Conservation (phyloP, 1,140 invertebrate species). For the Sitobion miscanthi region DNA sequence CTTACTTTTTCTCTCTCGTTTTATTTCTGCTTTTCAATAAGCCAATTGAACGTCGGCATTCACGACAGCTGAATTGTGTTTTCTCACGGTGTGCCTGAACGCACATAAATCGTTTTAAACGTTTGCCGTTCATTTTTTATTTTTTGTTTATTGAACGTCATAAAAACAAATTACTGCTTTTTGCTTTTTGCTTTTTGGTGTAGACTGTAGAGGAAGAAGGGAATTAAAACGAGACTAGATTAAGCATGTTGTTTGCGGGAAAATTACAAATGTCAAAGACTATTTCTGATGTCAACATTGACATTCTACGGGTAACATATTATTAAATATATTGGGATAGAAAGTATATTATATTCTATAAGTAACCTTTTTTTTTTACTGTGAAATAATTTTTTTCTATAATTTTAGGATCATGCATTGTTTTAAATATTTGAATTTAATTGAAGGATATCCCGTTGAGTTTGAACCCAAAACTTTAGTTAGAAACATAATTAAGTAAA, state of each 20-base stretch:
- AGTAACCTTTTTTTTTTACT: neutral
- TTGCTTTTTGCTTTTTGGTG: neutral
- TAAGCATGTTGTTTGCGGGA: neutral
- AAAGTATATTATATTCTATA: neutral
- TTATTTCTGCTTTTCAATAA: constrained; percentile 34
- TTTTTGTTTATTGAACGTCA: constrained; percentile 21
- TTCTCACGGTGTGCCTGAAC: constrained; percentile 27
- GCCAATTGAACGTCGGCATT: constrained; percentile 35
- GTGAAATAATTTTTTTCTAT: neutral
- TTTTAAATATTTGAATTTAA: neutral
- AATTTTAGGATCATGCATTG: neutral
- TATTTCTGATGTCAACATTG: neutral
- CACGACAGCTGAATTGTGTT: constrained; percentile 31
- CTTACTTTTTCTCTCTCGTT: constrained; percentile 15
- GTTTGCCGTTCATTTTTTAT: neutral
- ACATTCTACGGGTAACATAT: neutral
- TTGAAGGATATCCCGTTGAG: neutral
- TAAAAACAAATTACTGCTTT: constrained; percentile 13
- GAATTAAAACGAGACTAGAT: constrained; percentile 9
- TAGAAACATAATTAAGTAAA: constrained; percentile 6
- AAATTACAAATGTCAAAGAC: neutral
- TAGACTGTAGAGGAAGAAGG: neutral
- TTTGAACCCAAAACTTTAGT: neutral
- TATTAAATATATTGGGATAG: neutral
- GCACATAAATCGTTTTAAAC: constrained; percentile 41